A percentile compares a stretch with the other conserved stretches of the same genome.
phyloP scores from a whole-genome alignment of 1,140 invertebrate genomes.

The Leptinotarsa undecemlineata region DNA sequence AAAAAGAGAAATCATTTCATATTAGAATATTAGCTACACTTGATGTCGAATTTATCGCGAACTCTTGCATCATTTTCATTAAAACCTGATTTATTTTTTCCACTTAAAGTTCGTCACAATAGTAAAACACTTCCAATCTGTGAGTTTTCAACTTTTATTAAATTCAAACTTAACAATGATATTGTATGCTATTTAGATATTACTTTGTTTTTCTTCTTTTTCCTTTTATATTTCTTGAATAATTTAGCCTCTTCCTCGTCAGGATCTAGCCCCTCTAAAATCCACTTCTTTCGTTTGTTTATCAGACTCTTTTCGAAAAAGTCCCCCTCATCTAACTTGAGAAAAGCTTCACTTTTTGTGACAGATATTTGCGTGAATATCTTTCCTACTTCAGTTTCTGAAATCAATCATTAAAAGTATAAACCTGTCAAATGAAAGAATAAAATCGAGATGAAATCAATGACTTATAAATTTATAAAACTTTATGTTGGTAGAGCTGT shows the following conservation, averaged over 20 bases:
- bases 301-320: constrained; percentile 87
- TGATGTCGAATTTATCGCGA: no score
- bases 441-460: not conserved
- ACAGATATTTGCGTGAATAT: constrained; percentile 92
- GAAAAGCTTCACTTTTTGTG: constrained; percentile 87
- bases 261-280: constrained; percentile 81
- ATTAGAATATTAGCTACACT: no score
- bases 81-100: no score
- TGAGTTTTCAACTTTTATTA: no score
- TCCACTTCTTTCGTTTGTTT: constrained; percentile 85
- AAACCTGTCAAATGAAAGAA: not conserved
- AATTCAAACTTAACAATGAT: no score
- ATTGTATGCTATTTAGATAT: no score
- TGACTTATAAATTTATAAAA: no score
- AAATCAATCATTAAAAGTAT: constrained; percentile 39
- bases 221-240: constrained; percentile 57
- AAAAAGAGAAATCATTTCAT: no score
- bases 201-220: constrained; percentile 43
- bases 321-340: constrained; percentile 87
- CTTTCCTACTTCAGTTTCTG: constrained; percentile 80
- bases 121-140: no score
- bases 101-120: no score
- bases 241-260: constrained; percentile 71
- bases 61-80: no score
- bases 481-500: no score